phyloP scores from a whole-genome alignment of 2,888 invertebrate species.

The Trileptium ribeirensis region DNA sequence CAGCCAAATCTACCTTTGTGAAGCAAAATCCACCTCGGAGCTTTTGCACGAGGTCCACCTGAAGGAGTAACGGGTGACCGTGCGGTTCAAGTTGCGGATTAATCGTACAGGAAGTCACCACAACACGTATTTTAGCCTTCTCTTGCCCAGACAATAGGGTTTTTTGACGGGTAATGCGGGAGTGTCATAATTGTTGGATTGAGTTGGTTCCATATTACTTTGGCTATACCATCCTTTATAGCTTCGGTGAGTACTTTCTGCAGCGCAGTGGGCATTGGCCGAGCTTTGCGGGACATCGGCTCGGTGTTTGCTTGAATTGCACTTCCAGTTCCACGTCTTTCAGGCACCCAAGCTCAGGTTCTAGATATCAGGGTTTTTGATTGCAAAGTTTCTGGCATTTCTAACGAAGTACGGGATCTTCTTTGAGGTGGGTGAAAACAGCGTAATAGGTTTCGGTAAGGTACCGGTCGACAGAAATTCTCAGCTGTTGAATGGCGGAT shows the following conservation, averaged over 20 bases:
- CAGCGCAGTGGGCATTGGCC: not conserved
- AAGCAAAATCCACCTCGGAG: constrained; percentile 4
- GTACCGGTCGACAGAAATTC: not conserved
- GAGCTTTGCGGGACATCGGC: not conserved
- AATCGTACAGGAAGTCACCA: not conserved
- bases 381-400: not conserved
- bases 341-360: constrained; percentile 7
- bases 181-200: not conserved
- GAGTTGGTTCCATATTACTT: not conserved
- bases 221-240: not conserved
- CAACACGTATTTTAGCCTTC: constrained; percentile 5
- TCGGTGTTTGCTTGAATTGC: not conserved
- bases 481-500: not conserved
- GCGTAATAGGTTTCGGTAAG: too few species aligned
- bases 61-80: not conserved
- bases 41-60: not conserved
- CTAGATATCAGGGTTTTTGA: not conserved
- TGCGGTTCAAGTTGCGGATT: not conserved
- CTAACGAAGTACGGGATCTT: too few species aligned
- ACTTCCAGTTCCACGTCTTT: not conserved
- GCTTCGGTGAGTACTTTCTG: not conserved
- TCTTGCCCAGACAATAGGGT: not conserved
- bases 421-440: too few species aligned
- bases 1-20: not conserved
- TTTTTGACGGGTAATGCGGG: constrained; percentile 8